These are phyloP conservation scores for Pionites leucogaster DNA, from an alignment of 2,113 vertebrate species.

Conservation along the genomic window DNA sequence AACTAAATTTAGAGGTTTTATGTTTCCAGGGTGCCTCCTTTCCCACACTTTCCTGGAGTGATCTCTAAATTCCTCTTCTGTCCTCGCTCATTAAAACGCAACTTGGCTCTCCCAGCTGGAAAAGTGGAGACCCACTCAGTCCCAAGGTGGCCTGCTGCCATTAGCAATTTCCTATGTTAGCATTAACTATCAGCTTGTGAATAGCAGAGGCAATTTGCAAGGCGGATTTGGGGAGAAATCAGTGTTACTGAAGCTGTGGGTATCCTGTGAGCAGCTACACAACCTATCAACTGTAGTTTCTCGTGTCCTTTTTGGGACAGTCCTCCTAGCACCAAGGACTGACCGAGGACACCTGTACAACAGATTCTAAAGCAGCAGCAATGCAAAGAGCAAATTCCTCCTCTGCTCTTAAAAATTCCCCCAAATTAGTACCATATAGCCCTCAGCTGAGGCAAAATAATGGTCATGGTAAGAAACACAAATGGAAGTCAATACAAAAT, in stretches of 20 bases:
- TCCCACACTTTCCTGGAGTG: conserved; percentile 47
- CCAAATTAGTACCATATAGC: not conserved
- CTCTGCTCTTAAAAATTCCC: not conserved
- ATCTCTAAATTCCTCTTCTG: not conserved
- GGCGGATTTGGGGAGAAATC: not conserved
- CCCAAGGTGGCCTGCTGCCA: not conserved
- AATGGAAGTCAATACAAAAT: not conserved
- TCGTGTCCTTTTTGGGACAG: not conserved
- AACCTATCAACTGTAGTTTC: not conserved
- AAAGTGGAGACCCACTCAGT: not conserved
- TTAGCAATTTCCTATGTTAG: not conserved
- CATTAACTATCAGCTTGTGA: not conserved
- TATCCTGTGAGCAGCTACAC: not conserved
- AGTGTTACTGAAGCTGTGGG: not conserved
- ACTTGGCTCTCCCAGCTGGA: conserved; percentile 41
- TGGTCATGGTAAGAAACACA: not conserved
- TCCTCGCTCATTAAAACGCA: not conserved
- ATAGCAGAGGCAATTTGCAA: not conserved
- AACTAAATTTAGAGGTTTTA: conserved; percentile 34
- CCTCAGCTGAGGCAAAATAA: not conserved
- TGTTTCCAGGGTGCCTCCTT: not conserved
- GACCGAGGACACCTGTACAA: not conserved
- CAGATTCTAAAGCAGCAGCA: not conserved
- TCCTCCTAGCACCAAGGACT: not conserved
- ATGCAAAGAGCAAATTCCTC: not conserved